These are phyloP conservation scores for Beris morrisii DNA, from an alignment of 2,888 invertebrate genomes.

Conservation along the genomic window DNA sequence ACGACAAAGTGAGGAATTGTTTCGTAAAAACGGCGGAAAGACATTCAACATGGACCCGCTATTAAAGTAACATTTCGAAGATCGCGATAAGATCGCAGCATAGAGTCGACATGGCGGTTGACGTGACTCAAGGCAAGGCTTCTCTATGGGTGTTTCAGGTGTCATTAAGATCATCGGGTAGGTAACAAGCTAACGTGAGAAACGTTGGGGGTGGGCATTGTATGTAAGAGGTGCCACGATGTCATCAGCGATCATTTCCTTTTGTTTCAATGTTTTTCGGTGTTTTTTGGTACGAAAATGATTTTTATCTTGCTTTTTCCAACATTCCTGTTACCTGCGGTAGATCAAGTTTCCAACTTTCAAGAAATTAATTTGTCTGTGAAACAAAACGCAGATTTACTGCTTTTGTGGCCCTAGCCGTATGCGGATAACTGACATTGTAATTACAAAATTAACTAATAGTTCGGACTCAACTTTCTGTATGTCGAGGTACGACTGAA, in stretches of 20 bases:
- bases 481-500: too few species aligned
- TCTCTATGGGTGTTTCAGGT: slow-evolving; percentile 14
- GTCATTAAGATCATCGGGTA: slow-evolving; percentile 31
- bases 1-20: slow-evolving; percentile 14
- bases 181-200: slow-evolving; percentile 26
- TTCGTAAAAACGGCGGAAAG: slow-evolving; percentile 12
- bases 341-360: too few species aligned
- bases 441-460: too few species aligned
- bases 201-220: slow-evolving; percentile 21
- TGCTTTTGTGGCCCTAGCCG: too few species aligned
- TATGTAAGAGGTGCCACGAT: slow-evolving; percentile 4
- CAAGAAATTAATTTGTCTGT: too few species aligned
- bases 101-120: slow-evolving; percentile 14
- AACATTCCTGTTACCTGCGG: not conserved
- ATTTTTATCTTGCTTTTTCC: not conserved
- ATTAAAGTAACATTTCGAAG: slow-evolving; percentile 29
- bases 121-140: slow-evolving; percentile 17
- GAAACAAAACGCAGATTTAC: too few species aligned
- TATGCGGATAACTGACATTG: too few species aligned
- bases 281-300: not conserved
- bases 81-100: slow-evolving; percentile 18
- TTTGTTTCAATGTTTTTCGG: slow-evolving; percentile 1
- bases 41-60: slow-evolving; percentile 17
- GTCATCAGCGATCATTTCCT: slow-evolving; percentile 8
- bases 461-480: too few species aligned